These are phyloP conservation scores for Apocheima hispidaria DNA, from an alignment of 2,888 invertebrate genomes.

Conservation along the genomic window DNA sequence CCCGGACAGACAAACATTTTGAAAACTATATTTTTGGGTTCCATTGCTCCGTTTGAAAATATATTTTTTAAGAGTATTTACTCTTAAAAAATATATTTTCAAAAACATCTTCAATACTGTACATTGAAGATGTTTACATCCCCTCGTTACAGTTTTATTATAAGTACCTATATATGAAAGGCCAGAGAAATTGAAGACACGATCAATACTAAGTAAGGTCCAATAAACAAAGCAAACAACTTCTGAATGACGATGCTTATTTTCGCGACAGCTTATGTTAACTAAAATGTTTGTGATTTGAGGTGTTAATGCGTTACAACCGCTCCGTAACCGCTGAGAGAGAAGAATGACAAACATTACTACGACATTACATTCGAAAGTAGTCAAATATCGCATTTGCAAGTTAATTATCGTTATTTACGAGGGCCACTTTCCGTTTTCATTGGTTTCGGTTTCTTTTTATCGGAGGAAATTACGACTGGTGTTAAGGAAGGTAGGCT, in stretches of 20 bases:
- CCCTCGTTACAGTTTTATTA: no score
- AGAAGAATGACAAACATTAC: constrained; percentile 49
- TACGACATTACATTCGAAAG: constrained; percentile 62
- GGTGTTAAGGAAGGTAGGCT: constrained; percentile 2
- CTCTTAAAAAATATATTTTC: no score
- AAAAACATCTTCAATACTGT: no score
- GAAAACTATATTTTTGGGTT: no score
- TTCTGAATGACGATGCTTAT: constrained; percentile 12
- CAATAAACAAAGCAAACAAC: constrained; percentile 19
- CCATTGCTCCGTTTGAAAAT: no score
- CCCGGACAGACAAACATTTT: no score
- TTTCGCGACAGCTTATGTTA: constrained; percentile 12
- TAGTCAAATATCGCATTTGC: constrained; percentile 66
- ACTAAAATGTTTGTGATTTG: constrained; percentile 29
- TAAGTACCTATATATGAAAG: no score
- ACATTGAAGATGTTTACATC: no score
- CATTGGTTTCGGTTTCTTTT: constrained; percentile 57
- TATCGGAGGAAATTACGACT: constrained; percentile 41
- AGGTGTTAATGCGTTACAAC: constrained; percentile 43
- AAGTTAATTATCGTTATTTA: constrained; percentile 67
- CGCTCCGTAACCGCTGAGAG: constrained; percentile 26
- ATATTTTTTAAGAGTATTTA: no score
- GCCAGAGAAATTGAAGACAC: constrained; percentile 6
- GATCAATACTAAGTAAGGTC: constrained; percentile 1
- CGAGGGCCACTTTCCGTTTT: constrained; percentile 69